Base-by-base conservation (phyloP, 1,140 invertebrate species). In the Anastrepha obliqua region DNA sequence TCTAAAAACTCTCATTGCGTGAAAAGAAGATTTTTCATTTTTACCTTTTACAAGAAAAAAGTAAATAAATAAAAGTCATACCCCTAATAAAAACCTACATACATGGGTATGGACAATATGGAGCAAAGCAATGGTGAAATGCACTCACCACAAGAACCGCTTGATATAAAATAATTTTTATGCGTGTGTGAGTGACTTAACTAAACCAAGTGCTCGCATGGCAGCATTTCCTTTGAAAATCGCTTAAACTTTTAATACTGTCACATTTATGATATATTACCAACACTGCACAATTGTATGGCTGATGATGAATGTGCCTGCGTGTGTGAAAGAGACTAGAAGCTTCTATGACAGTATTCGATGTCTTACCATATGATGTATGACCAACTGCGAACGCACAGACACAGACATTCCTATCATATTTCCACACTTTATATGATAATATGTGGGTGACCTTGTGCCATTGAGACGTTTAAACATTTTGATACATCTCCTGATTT, bases 261-360 rank as follows among this genome's bases (percentile, higher is more conserved):
- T 55, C 47, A 55, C 74, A 55, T 55, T 81, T 81, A 29, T 81
- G 74, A 81, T 81, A 17, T 74, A 81, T 81, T 29, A 81, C 74
- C 47, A 29, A 81, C 11, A 47, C 44, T 11, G 9, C 55, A 58
- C 20, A 81, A 81, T 20, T 29, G 29, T 29, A 11, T 78, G 74
- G 51, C 74, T 78, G 51, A n/a, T 51, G n/a, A 78, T 47, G 44
- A 11, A n/a, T 55, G 29, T 67, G 64, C 1, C 7, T 29, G 7
- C 20, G 42, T 74, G 74, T 9, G 47, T 81, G 47, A 55, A n/a
- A 29, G 17, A 67, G 29, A 29, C 6, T 17, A 39, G 4, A 67
- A 39, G 4, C 15, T 62, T 74, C 3, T 5, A 55, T 55, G 51
- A 17, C 17, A n/a, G 42, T 42, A 47, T 74, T 47, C 20, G 9